Base-by-base conservation (phyloP, 2,888 invertebrate genomes). In the Andrena camellia region DNA sequence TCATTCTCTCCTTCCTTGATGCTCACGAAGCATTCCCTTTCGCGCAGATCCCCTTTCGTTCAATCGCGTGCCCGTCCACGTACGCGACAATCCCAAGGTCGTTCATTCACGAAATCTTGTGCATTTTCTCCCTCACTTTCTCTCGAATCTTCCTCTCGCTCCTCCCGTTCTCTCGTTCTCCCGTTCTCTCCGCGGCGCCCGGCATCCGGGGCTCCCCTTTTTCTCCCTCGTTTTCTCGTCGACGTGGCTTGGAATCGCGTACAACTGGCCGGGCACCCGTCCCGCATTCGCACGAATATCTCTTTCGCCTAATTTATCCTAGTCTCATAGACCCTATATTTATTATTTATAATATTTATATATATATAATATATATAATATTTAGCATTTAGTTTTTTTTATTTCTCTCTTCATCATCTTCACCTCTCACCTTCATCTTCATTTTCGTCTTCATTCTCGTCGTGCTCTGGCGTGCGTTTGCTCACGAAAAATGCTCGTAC, bases 261-360 rank as follows among this genome's bases (percentile, higher is more conserved):
- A 84, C 66, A 71, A 42, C 50, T 71, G 72, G 69, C 52, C 57
- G 76, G 85, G 83, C 78, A 83, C 88, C 84, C 81, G 71, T 81
- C 26, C 54, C 89, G 10, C 86, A 83, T 63, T 80, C 88, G 23
- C 68, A 72, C 85, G 52, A 86, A 77, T 87, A 83, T 91, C 88
- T 85, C 90, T 91, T 91, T 91, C 90, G 86, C 89, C 92, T 92
- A 92, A 89, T 92, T 81, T 92, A 92, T 88, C 87, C 92, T 92
- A 92, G 91, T 91, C 93, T 94, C 93, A 93, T 94, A 94, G 92
- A 94, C 92, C 93, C 92, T 92, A 93, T 92, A 93, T 93, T 94
- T 92, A 93, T 92, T 93, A 94, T 94, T 94, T 94, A 93, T 93
- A 94, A 93, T 94, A 94, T 94, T 93, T 92, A 91, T 93, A 92